phyloP scores from a whole-genome alignment of 2,797 vertebrate genomes.

The Hoplostethus atlanticus region DNA sequence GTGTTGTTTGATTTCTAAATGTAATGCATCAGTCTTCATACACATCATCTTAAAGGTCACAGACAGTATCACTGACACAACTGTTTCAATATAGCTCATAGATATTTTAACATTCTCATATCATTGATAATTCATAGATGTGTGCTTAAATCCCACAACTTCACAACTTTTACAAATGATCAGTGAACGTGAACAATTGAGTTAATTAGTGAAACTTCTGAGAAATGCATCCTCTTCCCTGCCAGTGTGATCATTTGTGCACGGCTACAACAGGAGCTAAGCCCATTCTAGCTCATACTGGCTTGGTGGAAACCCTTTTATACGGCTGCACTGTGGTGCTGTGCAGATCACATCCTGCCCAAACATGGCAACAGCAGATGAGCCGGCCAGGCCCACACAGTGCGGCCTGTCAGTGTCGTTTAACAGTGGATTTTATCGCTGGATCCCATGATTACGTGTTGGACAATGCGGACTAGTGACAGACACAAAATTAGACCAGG shows the following conservation, averaged over 20 bases:
- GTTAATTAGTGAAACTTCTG: constrained; percentile 12
- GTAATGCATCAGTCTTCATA: constrained; percentile 26
- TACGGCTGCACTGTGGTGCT: constrained; percentile 10
- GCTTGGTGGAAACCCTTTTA: constrained; percentile 9
- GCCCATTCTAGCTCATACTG: constrained; percentile 20
- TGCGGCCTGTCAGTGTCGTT: not conserved
- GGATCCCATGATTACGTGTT: not conserved
- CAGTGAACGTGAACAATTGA: constrained; percentile 26
- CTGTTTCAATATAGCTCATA: not conserved
- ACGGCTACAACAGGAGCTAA: constrained; percentile 38
- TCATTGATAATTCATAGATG: not conserved
- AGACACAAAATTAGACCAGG: not conserved
- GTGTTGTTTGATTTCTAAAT: not conserved
- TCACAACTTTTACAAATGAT: constrained; percentile 40
- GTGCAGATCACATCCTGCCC: constrained; percentile 1
- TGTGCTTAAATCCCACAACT: not conserved
- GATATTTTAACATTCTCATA: not conserved
- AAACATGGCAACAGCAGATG: constrained; percentile 1
- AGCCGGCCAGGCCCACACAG: too few species aligned
- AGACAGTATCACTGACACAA: constrained; percentile 23
- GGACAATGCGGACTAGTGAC: not conserved
- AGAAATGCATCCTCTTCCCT: constrained; percentile 42
- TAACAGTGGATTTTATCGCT: not conserved
- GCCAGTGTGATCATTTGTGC: constrained; percentile 60
- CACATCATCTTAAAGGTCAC: constrained; percentile 26